Evolutionary conservation across 2,797 vertebrate species (phyloP).

Genomic region (Glyptemys insculpta): DNA sequence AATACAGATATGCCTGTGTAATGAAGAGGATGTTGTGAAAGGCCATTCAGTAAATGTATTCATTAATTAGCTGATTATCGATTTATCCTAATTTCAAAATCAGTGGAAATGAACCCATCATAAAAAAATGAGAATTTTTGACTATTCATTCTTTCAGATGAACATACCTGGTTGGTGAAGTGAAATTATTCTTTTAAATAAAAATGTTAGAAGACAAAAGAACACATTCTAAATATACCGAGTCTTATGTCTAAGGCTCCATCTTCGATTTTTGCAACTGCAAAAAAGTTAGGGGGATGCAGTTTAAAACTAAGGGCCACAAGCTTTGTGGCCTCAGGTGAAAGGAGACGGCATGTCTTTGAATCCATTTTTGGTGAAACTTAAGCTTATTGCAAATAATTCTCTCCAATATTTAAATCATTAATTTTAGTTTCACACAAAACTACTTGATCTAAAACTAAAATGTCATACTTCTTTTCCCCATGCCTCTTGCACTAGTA

Average conservation of each 20-base stretch:
- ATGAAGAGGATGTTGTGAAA: constrained; percentile 10
- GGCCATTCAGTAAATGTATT: constrained; percentile 26
- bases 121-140: neutral
- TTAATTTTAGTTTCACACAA: neutral
- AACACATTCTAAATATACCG: neutral
- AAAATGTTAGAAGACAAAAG: neutral
- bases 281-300: neutral
- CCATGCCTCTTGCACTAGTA: neutral
- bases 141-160: neutral
- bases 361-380: neutral
- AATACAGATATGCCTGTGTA: neutral
- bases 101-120: neutral
- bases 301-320: neutral
- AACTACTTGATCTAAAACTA: neutral
- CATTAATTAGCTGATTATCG: constrained; percentile 9
- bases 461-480: neutral
- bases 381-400: neutral
- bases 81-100: constrained; percentile 18
- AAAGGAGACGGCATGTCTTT: neutral
- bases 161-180: neutral
- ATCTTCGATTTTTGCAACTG: neutral
- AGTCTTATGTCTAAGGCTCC: neutral
- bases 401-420: neutral
- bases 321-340: neutral
- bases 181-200: constrained; percentile 21